Base-by-base conservation (phyloP, 2,113 vertebrate species). In the Salvelinus alpinus region DNA sequence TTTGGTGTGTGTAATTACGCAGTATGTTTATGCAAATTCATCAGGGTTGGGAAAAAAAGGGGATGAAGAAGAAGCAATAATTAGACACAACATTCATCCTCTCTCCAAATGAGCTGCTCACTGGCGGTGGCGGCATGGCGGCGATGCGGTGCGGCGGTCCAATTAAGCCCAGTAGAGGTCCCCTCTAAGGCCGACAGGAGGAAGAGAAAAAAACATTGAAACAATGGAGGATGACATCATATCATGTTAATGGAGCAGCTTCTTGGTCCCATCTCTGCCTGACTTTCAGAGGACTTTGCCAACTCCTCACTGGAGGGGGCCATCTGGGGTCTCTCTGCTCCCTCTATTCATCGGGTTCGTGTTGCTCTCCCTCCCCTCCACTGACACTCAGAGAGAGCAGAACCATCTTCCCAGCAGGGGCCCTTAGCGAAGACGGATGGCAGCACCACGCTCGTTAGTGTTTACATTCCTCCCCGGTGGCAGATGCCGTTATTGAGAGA, bases 241-340 rank as follows among this genome's bases (percentile, higher is more conserved):
- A 85, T 86, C 82, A 75, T 54, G 84, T 75, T 48, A 16, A 29
- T 48, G 59, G 74, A 54, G 66, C 74, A 68, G 25, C 29, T 34
- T 38, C 66, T 68, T 51, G 22, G 64, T 66, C 64, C 12, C 27
- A 76, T 78, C 77, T 34, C 73, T 54, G 47, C 59, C 59, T 80
- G 79, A 86, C 84, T 85, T 85, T 83, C 76, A 85, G 74, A 82
- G 71, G 76, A 84, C 69, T 80, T 76, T 84, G 70, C 14, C 66
- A 68, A 44, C 11, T 16, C 66, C 57, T 64, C 59, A 72, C 64
- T 73, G 38, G 73, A 22, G 54, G 72, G 64, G 77, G 71, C 51
- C 44, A n/a, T 57, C 64, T 80, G 38, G 31, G 75, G 68, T 71
- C 78, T 57, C 73, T 74, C 71, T 27, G 70, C 70, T 71, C 60